Conservation (phyloP, 2,888 invertebrate species). For the Aphidoletes aphidimyza region DNA sequence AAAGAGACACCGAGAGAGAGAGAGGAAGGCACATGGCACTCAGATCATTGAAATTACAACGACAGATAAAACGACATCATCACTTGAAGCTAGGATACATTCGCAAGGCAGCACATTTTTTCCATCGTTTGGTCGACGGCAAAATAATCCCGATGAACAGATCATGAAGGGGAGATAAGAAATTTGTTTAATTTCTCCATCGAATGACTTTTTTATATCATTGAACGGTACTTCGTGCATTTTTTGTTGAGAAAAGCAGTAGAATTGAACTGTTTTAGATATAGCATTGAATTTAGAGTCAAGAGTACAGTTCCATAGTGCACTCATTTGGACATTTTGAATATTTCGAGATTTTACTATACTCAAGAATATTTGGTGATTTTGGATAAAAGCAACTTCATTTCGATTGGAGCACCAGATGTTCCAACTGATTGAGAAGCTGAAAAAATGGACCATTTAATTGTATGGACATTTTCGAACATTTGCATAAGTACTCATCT, state of each 20-base stretch:
- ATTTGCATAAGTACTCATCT: not conserved
- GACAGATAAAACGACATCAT: not conserved
- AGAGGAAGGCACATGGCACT: not conserved
- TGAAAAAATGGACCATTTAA: not conserved
- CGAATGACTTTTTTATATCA: conserved; percentile 27
- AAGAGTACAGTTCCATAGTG: too few species aligned
- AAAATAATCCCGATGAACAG: not conserved
- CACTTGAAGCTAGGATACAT: conserved; percentile 12
- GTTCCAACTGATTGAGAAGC: too few species aligned
- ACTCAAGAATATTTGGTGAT: too few species aligned
- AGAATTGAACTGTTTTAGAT: not conserved
- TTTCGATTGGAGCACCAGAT: too few species aligned
- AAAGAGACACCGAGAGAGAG: not conserved
- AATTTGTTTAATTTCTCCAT: conserved; percentile 43
- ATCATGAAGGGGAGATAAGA: conserved; percentile 44
- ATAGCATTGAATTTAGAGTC: not conserved
- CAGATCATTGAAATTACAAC: not conserved
- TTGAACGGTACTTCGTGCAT: not conserved
- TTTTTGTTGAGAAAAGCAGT: not conserved
- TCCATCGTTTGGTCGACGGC: not conserved
- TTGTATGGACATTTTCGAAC: not conserved
- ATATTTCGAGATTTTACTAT: too few species aligned
- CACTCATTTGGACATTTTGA: too few species aligned
- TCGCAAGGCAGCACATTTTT: not conserved
- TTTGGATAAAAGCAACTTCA: too few species aligned